A percentile compares a stretch with the other conserved stretches of the same genome.
These are phyloP conservation scores for Asarcornis scutulata DNA, from an alignment of 2,113 vertebrate genomes.

Conservation along the genomic window DNA sequence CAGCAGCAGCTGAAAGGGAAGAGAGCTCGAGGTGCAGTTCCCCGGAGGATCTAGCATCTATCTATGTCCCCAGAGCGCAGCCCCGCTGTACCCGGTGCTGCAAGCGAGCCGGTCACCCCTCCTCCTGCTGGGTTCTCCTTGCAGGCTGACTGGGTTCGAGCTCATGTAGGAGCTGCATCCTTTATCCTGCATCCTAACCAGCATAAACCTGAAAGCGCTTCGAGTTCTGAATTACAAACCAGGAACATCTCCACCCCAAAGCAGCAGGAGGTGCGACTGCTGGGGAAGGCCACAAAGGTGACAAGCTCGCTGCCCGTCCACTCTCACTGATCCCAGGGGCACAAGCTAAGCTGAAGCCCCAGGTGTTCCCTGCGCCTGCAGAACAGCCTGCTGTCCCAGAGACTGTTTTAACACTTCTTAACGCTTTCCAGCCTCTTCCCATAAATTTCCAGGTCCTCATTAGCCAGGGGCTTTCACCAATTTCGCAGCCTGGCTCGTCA, in stretches of 20 bases:
- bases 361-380: not conserved
- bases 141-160: not conserved
- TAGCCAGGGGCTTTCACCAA: not conserved
- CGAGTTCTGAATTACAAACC: not conserved
- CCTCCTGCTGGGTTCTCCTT: not conserved
- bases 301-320: not conserved
- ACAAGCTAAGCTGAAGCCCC: not conserved
- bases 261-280: not conserved
- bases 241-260: not conserved
- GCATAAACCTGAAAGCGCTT: not conserved
- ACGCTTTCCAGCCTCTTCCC: not conserved
- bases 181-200: not conserved
- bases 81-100: rapidly evolving
- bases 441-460: not conserved
- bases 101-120: not conserved
- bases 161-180: not conserved
- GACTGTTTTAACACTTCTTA: not conserved
- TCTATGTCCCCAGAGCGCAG: rapidly evolving
- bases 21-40: not conserved
- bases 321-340: not conserved
- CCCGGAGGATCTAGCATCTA: rapidly evolving
- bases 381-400: not conserved
- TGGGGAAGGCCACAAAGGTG: not conserved
- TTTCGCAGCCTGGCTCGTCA: not conserved
- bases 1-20: not conserved